Evolutionary conservation across 2,113 vertebrate species (phyloP).

Genomic region (Anhinga anhinga): DNA sequence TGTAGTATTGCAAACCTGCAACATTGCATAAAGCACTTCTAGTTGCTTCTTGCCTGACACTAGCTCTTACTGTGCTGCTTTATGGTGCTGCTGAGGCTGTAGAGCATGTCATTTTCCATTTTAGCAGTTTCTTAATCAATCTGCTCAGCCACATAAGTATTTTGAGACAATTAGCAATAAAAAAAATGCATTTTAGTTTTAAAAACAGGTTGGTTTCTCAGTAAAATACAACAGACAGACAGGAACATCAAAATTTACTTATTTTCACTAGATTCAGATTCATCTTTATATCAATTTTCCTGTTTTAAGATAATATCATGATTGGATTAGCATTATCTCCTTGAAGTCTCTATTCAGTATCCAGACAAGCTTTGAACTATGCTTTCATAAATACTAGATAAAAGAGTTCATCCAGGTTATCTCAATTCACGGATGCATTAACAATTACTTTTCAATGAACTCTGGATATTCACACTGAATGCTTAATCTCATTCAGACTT

Average conservation of each 20-base stretch:
- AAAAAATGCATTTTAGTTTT: not conserved
- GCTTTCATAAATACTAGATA: not conserved
- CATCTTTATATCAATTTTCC: not conserved
- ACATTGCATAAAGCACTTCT: not conserved
- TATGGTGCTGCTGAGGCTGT: not conserved
- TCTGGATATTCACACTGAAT: not conserved
- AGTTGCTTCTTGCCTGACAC: not conserved
- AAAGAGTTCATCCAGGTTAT: constrained; percentile 24
- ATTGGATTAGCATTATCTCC: not conserved
- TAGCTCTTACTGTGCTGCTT: not conserved
- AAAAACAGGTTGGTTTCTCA: not conserved
- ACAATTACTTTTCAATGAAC: constrained; percentile 25
- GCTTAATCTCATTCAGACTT: not conserved
- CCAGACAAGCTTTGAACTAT: constrained; percentile 14
- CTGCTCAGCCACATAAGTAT: not conserved
- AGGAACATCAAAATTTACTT: not conserved
- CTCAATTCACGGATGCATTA: constrained; percentile 5
- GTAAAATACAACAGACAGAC: not conserved
- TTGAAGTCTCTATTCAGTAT: not conserved
- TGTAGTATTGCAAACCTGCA: not conserved
- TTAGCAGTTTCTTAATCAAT: not conserved
- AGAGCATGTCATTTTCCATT: not conserved
- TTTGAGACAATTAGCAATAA: not conserved
- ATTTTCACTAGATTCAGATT: not conserved
- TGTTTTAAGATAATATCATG: not conserved